Base-by-base conservation (phyloP, 1,140 invertebrate genomes). In the Drosophila lacteicornis region DNA sequence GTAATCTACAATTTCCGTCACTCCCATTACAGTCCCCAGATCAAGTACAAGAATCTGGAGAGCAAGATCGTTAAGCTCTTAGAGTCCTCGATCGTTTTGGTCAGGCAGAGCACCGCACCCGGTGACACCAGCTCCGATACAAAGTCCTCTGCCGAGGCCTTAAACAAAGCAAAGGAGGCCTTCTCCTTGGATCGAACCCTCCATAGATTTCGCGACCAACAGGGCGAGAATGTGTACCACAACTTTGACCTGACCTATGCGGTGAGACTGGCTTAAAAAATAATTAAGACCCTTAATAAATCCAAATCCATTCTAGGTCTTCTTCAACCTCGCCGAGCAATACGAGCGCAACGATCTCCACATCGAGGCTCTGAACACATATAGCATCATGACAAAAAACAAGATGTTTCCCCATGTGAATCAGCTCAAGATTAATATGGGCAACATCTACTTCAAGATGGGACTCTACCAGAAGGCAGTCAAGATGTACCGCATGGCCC, bases 401-500 rank as follows among this genome's bases (percentile, higher is more conserved):
- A 95, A 96, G 91, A 95, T 97, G 93, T 97, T 98, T 91, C 95
- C 94, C n/a, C 97, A 98, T 91, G 96, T 96, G 46, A 97, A 98
- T 85, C 95, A 98, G 75, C 93, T 99, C 0, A 99, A 99, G 94
- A 96, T 99, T 0, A 99, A 99, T 91, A 99, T 99, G 96, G 99
- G 98, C 3, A 99, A 99, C 92, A 99, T 99, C 91, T 98, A 99
- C 93, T 98, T 97, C 76, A 97, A 97, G 93, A 97, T 99, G 94
- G 97, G 97, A 36, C 97, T 99, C 87, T 98, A 97, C 85, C 95
- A 96, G 17, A 98, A 99, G 94, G 99, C 99, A 6, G 96, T 99
- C 50, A 99, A 99, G 94, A 97, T 99, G 94, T 99, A 99, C 91
- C 95, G 98, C 82, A 99, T 99, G 98, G 98, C 98, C 12, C 94